Conservation (phyloP, 2,888 invertebrate species). For the Odontocolon sp. region DNA sequence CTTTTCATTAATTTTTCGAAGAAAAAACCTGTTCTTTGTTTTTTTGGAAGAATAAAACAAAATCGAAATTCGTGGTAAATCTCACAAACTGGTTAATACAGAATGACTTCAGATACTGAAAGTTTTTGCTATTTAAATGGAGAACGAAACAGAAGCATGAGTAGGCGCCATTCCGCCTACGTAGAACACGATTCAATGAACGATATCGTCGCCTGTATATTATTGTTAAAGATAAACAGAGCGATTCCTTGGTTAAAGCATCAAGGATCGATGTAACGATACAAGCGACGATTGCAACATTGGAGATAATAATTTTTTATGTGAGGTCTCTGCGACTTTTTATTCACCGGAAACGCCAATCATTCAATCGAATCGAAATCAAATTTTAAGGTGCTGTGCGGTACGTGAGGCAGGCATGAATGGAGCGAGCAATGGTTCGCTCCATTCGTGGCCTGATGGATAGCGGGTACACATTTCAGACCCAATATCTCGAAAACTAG, state of each 20-base stretch:
- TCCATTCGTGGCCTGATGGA: no score
- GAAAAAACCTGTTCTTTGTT: no score
- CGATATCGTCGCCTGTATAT: neutral
- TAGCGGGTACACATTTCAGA: no score
- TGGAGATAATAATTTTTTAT: neutral
- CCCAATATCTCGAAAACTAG: no score
- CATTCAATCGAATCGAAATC: no score
- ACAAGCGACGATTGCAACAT: neutral
- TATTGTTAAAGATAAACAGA: neutral
- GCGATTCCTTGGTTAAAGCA: neutral
- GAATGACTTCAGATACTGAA: no score
- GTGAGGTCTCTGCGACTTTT: no score
- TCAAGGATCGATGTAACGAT: conserved; percentile 26
- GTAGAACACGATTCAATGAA: neutral
- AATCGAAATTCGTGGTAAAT: neutral
- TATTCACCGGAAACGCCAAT: neutral
- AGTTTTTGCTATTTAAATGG: neutral
- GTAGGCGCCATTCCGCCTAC: neutral
- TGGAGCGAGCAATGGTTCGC: no score
- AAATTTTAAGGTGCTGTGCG: no score
- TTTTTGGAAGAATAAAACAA: no score
- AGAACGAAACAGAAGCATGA: neutral
- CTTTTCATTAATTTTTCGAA: neutral
- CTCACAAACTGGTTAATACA: no score
- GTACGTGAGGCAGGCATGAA: no score